These are phyloP conservation scores for Cranoglanis bouderius DNA, from an alignment of 2,113 vertebrate genomes.

Conservation along the genomic window DNA sequence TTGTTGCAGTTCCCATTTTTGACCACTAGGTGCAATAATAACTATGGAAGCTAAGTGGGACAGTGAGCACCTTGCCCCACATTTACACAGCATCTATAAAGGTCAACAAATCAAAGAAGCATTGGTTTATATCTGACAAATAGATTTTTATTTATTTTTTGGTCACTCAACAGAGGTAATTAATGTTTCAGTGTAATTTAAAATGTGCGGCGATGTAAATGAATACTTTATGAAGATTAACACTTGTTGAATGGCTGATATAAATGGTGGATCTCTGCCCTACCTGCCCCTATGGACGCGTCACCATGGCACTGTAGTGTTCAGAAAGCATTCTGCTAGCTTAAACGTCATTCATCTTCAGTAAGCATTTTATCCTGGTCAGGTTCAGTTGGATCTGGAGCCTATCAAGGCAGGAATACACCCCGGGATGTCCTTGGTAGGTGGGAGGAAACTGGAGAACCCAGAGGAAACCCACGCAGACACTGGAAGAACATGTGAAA, in stretches of 20 bases:
- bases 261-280: background rate
- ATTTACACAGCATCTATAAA: background rate
- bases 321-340: background rate
- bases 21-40: background rate
- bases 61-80: background rate
- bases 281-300: background rate
- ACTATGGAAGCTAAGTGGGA: background rate
- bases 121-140: background rate
- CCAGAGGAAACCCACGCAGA: background rate
- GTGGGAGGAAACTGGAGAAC: background rate
- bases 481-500: background rate
- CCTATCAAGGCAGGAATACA: background rate
- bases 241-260: background rate
- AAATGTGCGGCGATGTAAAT: background rate
- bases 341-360: background rate
- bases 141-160: background rate
- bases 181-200: background rate
- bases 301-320: background rate
- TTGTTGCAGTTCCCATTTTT: background rate
- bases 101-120: background rate
- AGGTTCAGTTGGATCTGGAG: background rate
- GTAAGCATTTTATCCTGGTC: background rate
- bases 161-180: background rate
- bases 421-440: background rate
- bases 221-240: background rate